Evolutionary conservation across 2,113 vertebrate species (phyloP).

Genomic region (Dolichotis patagonum): DNA sequence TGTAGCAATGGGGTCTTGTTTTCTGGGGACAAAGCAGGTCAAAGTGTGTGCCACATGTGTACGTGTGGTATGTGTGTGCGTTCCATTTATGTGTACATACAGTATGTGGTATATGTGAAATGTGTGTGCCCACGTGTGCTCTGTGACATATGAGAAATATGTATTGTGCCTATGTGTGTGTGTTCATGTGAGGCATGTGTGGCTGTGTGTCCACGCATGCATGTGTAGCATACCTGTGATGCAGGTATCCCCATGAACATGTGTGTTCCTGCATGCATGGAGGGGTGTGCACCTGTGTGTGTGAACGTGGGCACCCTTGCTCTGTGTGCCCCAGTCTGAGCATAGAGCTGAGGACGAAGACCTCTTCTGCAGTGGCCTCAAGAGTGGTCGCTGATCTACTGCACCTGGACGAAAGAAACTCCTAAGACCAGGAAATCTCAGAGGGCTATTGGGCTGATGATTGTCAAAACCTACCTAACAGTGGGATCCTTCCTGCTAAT

Average conservation of each 20-base stretch:
- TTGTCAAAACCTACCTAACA: background rate
- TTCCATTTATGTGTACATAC: background rate
- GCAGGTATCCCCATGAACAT: too few relatives aligned
- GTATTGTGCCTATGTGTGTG: background rate
- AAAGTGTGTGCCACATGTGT: background rate
- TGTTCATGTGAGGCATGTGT: background rate
- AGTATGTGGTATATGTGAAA: too few relatives aligned
- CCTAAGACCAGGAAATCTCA: background rate
- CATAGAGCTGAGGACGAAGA: background rate
- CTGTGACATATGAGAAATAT: background rate
- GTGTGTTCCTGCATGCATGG: background rate
- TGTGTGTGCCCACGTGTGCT: background rate
- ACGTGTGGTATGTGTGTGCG: background rate
- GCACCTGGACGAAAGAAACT: background rate
- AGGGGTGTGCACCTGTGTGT: too few relatives aligned
- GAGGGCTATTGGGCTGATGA: background rate
- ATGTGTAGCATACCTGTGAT: background rate
- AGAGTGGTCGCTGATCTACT: background rate
- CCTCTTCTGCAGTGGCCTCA: background rate
- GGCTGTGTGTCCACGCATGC: background rate
- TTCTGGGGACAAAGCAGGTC: background rate
- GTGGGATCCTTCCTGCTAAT: background rate
- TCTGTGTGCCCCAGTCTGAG: too few relatives aligned
- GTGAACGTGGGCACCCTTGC: background rate
- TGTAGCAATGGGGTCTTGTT: background rate